A percentile compares a stretch with the other conserved stretches of the same genome.
Conservation (phyloP, 2,113 vertebrate species). For the Hyperopisus bebe region DNA sequence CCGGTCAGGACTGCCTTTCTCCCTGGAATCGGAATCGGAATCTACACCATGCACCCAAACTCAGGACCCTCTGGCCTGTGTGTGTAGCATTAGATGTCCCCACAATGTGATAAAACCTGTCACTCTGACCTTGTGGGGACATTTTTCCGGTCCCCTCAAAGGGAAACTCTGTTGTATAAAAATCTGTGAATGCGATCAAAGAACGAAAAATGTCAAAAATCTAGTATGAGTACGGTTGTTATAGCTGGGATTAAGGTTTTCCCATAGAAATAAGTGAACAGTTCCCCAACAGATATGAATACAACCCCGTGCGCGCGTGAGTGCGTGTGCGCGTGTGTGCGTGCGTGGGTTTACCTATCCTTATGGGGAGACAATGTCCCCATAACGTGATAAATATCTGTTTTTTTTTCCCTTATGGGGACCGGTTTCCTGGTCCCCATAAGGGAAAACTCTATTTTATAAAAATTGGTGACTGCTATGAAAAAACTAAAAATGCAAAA, state of each 20-base stretch:
- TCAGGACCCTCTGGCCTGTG: neutral
- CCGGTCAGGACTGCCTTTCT: neutral
- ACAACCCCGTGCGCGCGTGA: neutral
- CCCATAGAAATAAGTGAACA: neutral
- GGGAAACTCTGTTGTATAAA: neutral
- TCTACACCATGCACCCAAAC: neutral
- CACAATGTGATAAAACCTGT: neutral
- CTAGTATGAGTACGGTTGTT: neutral
- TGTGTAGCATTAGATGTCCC: neutral
- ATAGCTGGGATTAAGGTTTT: neutral
- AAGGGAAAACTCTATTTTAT: no score
- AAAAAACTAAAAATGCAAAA: no score
- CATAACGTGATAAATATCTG: no score
- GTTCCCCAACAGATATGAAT: neutral
- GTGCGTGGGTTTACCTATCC: no score
- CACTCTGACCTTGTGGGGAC: neutral
- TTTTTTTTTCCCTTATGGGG: no score
- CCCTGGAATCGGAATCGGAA: neutral
- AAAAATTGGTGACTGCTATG: no score
- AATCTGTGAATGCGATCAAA: neutral
- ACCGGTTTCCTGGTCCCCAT: no score
- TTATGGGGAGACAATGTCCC: no score
- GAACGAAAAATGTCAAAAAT: neutral
- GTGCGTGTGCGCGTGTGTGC: neutral
- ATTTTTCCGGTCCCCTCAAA: neutral